These are phyloP conservation scores for Aphidius gifuensis DNA, from an alignment of 1,140 invertebrate genomes.

Conservation along the genomic window DNA sequence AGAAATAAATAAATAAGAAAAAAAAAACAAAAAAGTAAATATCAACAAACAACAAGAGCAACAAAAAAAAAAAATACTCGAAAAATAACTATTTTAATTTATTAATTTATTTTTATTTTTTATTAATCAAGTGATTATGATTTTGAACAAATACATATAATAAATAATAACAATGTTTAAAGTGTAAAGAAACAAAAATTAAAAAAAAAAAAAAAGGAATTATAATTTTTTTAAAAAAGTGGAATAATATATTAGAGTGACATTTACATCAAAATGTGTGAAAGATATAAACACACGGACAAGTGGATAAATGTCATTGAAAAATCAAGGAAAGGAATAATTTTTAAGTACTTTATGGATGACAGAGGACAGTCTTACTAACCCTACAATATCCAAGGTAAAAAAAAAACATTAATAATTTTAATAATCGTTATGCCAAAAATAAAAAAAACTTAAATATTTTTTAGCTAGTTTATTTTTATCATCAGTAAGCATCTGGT, in stretches of 20 bases:
- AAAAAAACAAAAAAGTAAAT: not conserved
- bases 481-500: constrained; percentile 22
- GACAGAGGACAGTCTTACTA: constrained; percentile 49
- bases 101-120: no score
- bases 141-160: no score
- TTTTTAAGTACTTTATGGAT: constrained; percentile 44
- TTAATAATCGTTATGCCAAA: not conserved
- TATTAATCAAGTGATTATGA: not conserved
- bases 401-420: not conserved
- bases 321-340: constrained; percentile 30
- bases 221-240: constrained; percentile 13
- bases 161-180: not conserved
- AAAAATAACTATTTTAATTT: no score
- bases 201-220: constrained; percentile 7
- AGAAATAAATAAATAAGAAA: not conserved
- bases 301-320: constrained; percentile 35
- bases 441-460: constrained; percentile 3
- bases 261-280: constrained; percentile 42
- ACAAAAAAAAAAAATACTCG: no score
- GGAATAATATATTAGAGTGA: constrained; percentile 4
- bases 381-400: constrained; percentile 47
- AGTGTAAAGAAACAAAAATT: not conserved
- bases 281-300: constrained; percentile 39
- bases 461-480: constrained; percentile 23
- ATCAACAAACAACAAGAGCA: no score